Conservation (phyloP, 2,113 vertebrate genomes). For the Oophaga pumilio region DNA sequence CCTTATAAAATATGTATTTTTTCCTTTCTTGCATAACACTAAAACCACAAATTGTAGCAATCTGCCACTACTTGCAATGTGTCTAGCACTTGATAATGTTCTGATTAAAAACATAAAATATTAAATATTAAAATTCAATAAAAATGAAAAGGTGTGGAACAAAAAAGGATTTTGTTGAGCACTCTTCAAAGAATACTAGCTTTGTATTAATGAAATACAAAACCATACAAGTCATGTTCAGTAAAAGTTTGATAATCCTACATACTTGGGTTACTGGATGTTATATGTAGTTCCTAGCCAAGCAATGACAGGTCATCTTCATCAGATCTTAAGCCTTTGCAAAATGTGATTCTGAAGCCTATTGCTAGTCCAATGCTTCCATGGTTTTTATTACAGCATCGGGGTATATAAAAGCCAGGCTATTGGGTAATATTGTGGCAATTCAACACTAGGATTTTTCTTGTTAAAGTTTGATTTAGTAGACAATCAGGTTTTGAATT, state of each 20-base stretch:
- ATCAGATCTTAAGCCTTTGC: background rate
- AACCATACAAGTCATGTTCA: background rate
- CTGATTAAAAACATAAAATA: conserved; percentile 49
- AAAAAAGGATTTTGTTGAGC: conserved; percentile 44
- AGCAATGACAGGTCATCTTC: background rate
- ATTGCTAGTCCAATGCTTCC: background rate
- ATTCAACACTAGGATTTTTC: background rate
- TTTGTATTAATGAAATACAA: background rate
- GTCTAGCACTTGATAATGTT: conserved; percentile 43
- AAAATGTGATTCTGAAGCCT: background rate
- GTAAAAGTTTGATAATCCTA: background rate
- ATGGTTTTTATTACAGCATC: background rate
- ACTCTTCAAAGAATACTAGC: conserved; percentile 16
- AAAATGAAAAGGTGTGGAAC: conserved; percentile 37
- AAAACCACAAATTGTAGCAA: conserved; percentile 36
- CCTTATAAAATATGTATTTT: conserved; percentile 56
- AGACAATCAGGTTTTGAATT: background rate
- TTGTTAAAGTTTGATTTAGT: background rate
- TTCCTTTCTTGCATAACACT: conserved; percentile 44
- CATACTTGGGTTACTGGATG: background rate
- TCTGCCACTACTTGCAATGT: background rate
- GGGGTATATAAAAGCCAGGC: background rate
- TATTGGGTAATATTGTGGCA: background rate
- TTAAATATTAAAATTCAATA: conserved; percentile 48
- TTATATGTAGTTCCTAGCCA: background rate